phyloP scores from a whole-genome alignment of 2,113 vertebrate genomes.

The Litocranius walleri region DNA sequence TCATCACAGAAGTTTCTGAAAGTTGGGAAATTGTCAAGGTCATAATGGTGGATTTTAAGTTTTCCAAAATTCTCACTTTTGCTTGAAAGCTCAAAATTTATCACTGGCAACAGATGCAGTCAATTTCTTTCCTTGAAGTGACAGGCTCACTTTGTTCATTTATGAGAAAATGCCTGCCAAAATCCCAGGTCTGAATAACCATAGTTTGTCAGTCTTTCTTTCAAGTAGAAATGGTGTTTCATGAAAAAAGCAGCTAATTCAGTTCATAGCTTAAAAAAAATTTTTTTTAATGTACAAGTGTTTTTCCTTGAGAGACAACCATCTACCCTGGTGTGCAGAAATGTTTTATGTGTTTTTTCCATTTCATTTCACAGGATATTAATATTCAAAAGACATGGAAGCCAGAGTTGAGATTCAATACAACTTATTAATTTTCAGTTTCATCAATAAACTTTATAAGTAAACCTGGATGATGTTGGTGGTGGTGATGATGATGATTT shows the following conservation, averaged over 20 bases:
- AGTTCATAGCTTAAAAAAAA: neutral
- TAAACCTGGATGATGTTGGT: neutral
- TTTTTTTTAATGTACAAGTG: neutral
- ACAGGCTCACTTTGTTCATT: constrained; percentile 64
- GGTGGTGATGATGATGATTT: neutral
- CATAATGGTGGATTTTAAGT: constrained; percentile 13
- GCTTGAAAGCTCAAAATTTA: constrained; percentile 46
- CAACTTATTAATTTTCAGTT: neutral
- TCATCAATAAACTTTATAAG: neutral
- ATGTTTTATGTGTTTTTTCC: neutral
- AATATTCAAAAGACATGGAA: neutral
- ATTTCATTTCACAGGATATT: neutral
- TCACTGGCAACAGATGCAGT: constrained; percentile 44
- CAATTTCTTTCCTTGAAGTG: constrained; percentile 53
- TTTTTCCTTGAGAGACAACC: neutral
- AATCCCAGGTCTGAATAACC: constrained; percentile 58
- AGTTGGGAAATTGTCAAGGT: constrained; percentile 30
- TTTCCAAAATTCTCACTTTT: constrained; percentile 55
- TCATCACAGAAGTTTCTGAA: constrained; percentile 32
- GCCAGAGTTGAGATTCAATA: neutral
- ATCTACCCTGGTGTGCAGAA: neutral
- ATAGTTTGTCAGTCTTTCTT: constrained; percentile 52
- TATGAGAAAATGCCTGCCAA: constrained; percentile 57
- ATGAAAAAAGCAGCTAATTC: constrained; percentile 23
- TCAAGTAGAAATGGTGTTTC: constrained; percentile 49